phyloP scores from a whole-genome alignment of 2,797 vertebrate genomes.

The Pangasius djambal region DNA sequence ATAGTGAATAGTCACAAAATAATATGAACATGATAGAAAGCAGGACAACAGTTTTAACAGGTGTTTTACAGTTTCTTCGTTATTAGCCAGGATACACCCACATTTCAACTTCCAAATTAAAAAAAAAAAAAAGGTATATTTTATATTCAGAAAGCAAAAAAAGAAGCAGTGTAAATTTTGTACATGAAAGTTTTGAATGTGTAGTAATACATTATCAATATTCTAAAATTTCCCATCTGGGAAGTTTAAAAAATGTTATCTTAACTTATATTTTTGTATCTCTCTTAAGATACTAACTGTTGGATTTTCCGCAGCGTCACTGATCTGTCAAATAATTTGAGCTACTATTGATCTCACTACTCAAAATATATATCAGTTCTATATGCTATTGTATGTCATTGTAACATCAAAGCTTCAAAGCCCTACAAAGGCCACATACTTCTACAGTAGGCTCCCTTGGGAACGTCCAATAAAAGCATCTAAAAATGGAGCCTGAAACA shows the following conservation, averaged over 20 bases:
- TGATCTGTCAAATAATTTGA: neutral
- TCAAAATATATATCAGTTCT: neutral
- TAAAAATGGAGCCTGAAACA: conserved; percentile 57
- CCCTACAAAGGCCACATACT: conserved; percentile 28
- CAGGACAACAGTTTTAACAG: neutral
- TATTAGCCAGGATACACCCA: neutral
- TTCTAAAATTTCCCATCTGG: neutral
- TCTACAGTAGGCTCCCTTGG: conserved; percentile 33
- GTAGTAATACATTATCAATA: neutral
- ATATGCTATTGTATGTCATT: neutral
- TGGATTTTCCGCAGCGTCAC: neutral
- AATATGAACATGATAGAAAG: neutral
- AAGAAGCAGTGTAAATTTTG: neutral
- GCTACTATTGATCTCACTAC: neutral
- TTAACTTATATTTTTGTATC: neutral
- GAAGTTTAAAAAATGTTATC: neutral
- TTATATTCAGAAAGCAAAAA: neutral
- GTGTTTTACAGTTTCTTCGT: neutral
- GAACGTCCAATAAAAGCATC: conserved; percentile 41
- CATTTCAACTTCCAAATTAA: neutral
- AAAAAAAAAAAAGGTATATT: neutral
- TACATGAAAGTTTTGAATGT: neutral
- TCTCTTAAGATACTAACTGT: neutral
- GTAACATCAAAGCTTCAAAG: conserved; percentile 18
- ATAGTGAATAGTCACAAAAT: neutral